Conservation (phyloP, 2,888 invertebrate species). For the Eupithecia tripunctaria region DNA sequence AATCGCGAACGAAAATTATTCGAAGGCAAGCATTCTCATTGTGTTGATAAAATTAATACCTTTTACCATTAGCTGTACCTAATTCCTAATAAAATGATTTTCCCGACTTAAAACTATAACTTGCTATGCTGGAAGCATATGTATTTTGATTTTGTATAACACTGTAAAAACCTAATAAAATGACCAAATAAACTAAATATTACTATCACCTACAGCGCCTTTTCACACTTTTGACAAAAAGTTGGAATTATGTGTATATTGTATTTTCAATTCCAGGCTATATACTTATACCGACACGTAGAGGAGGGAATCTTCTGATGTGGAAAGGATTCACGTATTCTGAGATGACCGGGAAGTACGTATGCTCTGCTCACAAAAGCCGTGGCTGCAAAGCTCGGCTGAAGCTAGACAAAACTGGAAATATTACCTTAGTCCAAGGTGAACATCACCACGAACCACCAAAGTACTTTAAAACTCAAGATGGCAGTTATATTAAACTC, state of each 20-base stretch:
- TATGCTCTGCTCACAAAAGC: conserved; percentile 47
- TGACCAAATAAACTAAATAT: too few relatives aligned
- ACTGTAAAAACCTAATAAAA: not conserved
- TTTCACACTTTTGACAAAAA: not conserved
- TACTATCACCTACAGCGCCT: not conserved
- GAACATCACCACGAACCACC: conserved; percentile 34
- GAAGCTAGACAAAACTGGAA: conserved; percentile 42
- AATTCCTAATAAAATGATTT: too few relatives aligned
- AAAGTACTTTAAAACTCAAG: conserved; percentile 19
- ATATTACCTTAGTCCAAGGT: conserved; percentile 34
- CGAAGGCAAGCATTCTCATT: too few relatives aligned
- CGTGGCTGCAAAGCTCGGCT: conserved; percentile 49
- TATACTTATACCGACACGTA: conserved; percentile 36
- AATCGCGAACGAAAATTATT: too few relatives aligned
- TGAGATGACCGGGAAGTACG: conserved; percentile 47
- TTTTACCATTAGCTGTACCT: too few relatives aligned
- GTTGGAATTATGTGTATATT: not conserved
- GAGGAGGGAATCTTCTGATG: conserved; percentile 52
- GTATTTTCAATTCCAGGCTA: conserved; percentile 28
- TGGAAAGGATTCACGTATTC: conserved; percentile 55
- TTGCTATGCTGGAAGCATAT: not conserved
- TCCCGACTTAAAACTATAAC: too few relatives aligned
- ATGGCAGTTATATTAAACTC: conserved; percentile 30
- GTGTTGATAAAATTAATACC: too few relatives aligned
- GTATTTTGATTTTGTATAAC: not conserved